These are phyloP conservation scores for Urocitellus parryii DNA, from an alignment of 2,113 vertebrate species.

Conservation along the genomic window DNA sequence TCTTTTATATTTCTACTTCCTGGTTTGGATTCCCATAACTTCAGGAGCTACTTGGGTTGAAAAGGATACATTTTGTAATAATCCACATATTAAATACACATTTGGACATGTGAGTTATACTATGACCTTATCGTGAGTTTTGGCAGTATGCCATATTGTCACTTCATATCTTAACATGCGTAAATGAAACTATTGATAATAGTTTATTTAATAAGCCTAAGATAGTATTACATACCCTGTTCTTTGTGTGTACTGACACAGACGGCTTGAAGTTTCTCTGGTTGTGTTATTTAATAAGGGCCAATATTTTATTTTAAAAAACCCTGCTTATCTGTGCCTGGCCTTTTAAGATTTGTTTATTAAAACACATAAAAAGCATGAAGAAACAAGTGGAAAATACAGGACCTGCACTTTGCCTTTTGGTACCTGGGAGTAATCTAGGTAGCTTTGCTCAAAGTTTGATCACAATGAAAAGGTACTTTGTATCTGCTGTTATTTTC, in stretches of 20 bases:
- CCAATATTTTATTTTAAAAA: not conserved
- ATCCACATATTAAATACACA: not conserved
- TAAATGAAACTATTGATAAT: not conserved
- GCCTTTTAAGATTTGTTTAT: not conserved
- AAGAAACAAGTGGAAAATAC: not conserved
- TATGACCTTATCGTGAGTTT: not conserved
- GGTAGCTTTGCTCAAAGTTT: not conserved
- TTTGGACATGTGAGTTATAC: not conserved
- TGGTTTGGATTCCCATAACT: not conserved
- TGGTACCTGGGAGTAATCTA: not conserved
- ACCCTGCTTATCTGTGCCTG: not conserved
- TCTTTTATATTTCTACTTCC: not conserved
- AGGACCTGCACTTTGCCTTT: not conserved
- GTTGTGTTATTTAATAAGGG: not conserved
- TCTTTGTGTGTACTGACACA: not conserved
- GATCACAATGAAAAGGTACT: rapidly evolving
- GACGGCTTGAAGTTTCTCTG: not conserved
- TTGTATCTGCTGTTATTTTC: rapidly evolving
- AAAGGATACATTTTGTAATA: not conserved
- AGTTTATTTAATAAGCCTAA: not conserved
- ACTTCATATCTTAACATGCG: not conserved
- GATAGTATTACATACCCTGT: not conserved
- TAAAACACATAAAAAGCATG: not conserved
- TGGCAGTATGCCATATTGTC: not conserved
- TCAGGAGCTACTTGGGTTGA: not conserved